Evolutionary conservation across 2,113 vertebrate species (phyloP).

Genomic region (Pedionomus torquatus): DNA sequence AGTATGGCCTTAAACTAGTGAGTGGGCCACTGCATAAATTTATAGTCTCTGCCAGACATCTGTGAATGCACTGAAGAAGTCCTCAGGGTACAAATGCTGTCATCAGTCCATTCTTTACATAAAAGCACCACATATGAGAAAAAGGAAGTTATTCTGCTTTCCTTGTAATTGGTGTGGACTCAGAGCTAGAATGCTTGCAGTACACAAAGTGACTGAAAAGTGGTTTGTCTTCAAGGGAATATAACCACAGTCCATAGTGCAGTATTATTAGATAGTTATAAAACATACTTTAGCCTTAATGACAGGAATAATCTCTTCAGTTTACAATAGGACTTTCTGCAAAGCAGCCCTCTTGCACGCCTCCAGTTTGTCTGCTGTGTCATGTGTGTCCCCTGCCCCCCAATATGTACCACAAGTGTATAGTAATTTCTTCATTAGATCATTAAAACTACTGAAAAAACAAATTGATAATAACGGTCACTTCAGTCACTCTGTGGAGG

Average conservation of each 20-base stretch:
- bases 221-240: constrained; percentile 38
- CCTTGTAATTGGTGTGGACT: constrained; percentile 35
- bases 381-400: background rate
- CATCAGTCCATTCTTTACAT: constrained; percentile 51
- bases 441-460: background rate
- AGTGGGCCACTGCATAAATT: background rate
- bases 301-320: background rate
- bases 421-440: background rate
- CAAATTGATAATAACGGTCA: background rate
- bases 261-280: constrained; percentile 8
- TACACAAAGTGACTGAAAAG: constrained; percentile 16
- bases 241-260: background rate
- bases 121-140: constrained; percentile 38
- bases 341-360: background rate
- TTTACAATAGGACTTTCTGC: background rate
- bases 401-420: background rate
- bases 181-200: constrained; percentile 17
- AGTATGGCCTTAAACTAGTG: background rate
- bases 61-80: constrained; percentile 48
- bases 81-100: constrained; percentile 55
- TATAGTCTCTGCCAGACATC: constrained; percentile 60
- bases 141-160: constrained; percentile 31
- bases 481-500: background rate
- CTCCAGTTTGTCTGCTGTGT: background rate
- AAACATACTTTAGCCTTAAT: background rate